A percentile compares a stretch with the other conserved stretches of the same genome.
These are phyloP conservation scores for Drosophila gunungcola DNA, from an alignment of 1,140 invertebrate species.

Conservation along the genomic window DNA sequence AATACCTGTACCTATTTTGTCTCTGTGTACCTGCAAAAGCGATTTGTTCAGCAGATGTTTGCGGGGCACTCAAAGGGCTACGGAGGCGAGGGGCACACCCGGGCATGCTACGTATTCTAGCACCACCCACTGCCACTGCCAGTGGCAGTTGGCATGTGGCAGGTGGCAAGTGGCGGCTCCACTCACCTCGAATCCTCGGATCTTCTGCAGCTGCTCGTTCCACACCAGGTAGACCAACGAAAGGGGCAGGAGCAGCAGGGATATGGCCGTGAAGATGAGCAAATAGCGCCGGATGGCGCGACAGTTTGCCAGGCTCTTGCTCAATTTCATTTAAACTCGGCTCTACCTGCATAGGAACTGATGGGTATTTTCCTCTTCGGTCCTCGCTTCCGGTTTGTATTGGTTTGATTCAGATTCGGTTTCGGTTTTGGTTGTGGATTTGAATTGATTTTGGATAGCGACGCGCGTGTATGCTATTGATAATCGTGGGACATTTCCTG, in stretches of 20 bases:
- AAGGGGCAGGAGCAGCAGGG: constrained; percentile 74
- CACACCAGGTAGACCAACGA: constrained; percentile 82
- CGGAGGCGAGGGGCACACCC: not conserved
- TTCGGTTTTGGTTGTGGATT: constrained; percentile 1
- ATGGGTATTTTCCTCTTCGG: constrained; percentile 33
- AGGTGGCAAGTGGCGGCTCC: not conserved
- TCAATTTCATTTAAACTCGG: constrained; percentile 83
- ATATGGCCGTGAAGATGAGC: constrained; percentile 81
- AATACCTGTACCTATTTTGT: not conserved
- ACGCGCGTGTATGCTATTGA: constrained; percentile 34
- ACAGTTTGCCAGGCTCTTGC: constrained; percentile 78
- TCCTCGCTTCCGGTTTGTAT: constrained; percentile 22
- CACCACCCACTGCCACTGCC: constrained; percentile 1
- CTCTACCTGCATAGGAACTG: constrained; percentile 74
- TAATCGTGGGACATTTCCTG: constrained; percentile 43
- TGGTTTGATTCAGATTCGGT: constrained; percentile 2
- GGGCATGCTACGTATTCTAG: constrained; percentile 2
- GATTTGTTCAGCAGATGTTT: constrained; percentile 35
- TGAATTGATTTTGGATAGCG: constrained; percentile 19
- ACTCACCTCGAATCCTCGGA: constrained; percentile 84
- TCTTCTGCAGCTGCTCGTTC: constrained; percentile 83
- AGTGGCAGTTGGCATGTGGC: not conserved
- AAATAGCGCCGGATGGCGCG: constrained; percentile 84
- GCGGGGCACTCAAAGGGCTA: constrained; percentile 35
- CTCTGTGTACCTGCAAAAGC: constrained; percentile 19